These are phyloP conservation scores for Silurus glanis DNA, from an alignment of 2,113 vertebrate species.

Conservation along the genomic window DNA sequence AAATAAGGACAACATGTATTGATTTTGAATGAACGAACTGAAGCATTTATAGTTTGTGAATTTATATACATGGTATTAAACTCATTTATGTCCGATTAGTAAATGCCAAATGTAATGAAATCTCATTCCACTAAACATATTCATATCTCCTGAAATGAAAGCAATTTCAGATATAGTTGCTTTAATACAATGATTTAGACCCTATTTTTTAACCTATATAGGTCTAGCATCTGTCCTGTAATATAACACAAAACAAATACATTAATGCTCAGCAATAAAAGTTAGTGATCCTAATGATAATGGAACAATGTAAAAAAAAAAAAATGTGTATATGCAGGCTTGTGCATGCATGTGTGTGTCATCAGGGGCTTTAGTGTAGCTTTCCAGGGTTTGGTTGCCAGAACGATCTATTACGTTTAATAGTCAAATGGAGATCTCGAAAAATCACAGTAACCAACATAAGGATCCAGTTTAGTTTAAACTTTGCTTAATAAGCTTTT, in stretches of 20 bases:
- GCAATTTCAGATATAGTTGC: neutral
- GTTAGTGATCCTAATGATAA: no score
- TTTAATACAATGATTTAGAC: neutral
- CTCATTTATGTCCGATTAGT: neutral
- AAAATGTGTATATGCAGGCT: neutral
- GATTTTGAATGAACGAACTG: neutral
- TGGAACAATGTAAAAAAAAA: neutral
- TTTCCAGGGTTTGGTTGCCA: neutral
- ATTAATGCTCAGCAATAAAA: neutral
- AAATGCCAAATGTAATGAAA: neutral
- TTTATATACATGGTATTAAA: neutral
- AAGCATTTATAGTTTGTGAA: slow-evolving; percentile 3
- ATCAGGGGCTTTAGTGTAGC: neutral
- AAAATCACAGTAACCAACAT: neutral
- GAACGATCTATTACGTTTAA: neutral
- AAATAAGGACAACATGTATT: neutral
- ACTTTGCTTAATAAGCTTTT: neutral
- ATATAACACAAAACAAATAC: slow-evolving; percentile 3
- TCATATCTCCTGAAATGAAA: neutral
- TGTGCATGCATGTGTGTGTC: neutral
- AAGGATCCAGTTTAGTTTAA: neutral
- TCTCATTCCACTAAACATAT: neutral
- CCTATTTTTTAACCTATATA: neutral
- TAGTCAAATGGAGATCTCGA: neutral
- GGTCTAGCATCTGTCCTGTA: neutral